Evolutionary conservation across 2,888 invertebrate genomes (phyloP).

Genomic region (Thumatha senex): DNA sequence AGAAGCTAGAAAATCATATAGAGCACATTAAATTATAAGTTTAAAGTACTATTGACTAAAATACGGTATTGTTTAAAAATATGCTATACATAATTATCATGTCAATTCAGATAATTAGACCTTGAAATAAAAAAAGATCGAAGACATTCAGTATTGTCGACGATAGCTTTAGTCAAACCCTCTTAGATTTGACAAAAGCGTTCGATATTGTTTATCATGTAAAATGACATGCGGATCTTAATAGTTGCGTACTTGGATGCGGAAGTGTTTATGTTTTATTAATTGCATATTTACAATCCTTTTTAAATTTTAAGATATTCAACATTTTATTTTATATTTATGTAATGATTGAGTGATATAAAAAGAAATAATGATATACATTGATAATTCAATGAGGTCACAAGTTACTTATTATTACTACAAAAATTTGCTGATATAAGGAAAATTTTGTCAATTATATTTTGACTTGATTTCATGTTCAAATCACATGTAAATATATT

Average conservation of each 20-base stretch:
- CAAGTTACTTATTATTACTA: no score
- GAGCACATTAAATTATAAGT: not conserved
- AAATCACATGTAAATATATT: no score
- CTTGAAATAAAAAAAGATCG: no score
- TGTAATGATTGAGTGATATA: not conserved
- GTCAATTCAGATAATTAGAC: no score
- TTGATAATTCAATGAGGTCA: no score
- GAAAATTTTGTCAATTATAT: no score
- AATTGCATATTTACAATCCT: slow-evolving; percentile 26
- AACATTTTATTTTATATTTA: slow-evolving; percentile 10
- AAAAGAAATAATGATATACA: not conserved
- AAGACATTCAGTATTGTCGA: not conserved
- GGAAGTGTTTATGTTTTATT: slow-evolving; percentile 32
- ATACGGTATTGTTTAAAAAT: no score
- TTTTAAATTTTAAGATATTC: slow-evolving; percentile 24
- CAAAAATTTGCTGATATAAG: no score
- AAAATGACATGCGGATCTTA: slow-evolving; percentile 7
- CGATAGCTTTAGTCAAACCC: not conserved
- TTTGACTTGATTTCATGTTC: no score
- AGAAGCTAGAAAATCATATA: not conserved
- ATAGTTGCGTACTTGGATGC: no score
- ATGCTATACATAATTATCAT: no score
- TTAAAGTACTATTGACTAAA: no score
- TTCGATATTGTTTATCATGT: slow-evolving; percentile 6
- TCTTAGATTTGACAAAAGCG: slow-evolving; percentile 6